These are phyloP conservation scores for Zosterops pallidus DNA, from an alignment of 2,113 vertebrate genomes.

Conservation along the genomic window DNA sequence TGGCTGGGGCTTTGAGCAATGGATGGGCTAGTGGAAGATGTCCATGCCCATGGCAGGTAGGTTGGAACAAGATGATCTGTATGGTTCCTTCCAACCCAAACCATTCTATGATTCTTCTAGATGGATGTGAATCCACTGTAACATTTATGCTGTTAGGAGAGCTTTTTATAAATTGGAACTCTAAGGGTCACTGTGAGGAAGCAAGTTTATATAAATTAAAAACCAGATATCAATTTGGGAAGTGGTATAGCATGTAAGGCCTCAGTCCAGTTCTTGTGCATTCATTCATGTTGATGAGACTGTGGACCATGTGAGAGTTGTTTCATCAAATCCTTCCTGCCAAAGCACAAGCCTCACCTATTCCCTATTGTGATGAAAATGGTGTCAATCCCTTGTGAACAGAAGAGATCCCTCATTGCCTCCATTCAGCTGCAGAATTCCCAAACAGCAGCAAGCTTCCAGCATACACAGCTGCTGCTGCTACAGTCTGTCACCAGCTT, in stretches of 20 bases:
- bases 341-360: background rate
- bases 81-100: background rate
- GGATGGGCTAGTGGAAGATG: background rate
- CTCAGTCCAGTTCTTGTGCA: background rate
- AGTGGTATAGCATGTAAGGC: background rate
- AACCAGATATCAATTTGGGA: background rate
- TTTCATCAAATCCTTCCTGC: background rate
- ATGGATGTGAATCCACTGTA: background rate
- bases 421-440: background rate
- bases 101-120: background rate
- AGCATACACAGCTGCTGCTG: constrained; percentile 27
- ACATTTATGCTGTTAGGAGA: background rate
- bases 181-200: fast-evolving
- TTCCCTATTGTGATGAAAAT: background rate
- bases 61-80: background rate
- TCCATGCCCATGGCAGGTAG: background rate
- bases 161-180: background rate
- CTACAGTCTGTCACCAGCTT: constrained; percentile 36
- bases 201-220: background rate
- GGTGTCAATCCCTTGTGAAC: background rate
- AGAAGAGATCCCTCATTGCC: background rate
- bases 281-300: background rate
- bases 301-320: background rate
- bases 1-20: background rate
- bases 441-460: background rate